These are phyloP conservation scores for Oxyura jamaicensis DNA, from an alignment of 2,113 vertebrate species.

Conservation along the genomic window DNA sequence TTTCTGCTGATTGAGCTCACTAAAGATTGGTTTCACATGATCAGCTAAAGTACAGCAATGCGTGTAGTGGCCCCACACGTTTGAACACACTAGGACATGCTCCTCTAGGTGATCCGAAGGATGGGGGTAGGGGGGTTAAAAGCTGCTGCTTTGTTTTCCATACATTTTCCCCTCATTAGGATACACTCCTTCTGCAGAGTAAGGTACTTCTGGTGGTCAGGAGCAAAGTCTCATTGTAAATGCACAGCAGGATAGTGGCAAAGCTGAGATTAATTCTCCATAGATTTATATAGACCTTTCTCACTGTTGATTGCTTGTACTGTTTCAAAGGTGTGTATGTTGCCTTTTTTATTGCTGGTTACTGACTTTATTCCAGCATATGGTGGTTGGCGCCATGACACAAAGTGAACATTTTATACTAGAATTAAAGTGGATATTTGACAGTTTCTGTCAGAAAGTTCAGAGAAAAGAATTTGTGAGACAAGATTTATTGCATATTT, in stretches of 20 bases:
- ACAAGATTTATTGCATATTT: constrained; percentile 84
- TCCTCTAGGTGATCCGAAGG: constrained; percentile 69
- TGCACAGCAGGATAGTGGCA: constrained; percentile 81
- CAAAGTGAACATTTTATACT: constrained; percentile 82
- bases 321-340: constrained; percentile 78
- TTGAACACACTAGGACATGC: constrained; percentile 40
- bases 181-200: constrained; percentile 70
- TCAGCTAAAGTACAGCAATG: constrained; percentile 45
- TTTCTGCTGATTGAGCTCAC: constrained; percentile 69
- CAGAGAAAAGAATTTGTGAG: constrained; percentile 82
- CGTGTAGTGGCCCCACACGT: constrained; percentile 48
- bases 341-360: constrained; percentile 79
- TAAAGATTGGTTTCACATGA: constrained; percentile 77
- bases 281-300: constrained; percentile 81
- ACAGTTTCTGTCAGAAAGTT: constrained; percentile 84
- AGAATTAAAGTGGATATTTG: constrained; percentile 84
- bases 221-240: constrained; percentile 76
- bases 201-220: constrained; percentile 71
- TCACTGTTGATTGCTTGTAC: constrained; percentile 78
- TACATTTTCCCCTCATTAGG: constrained; percentile 73
- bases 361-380: constrained; percentile 81
- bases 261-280: constrained; percentile 81
- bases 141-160: constrained; percentile 53
- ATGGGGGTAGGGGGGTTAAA: constrained; percentile 30
- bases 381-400: constrained; percentile 83